Base-by-base conservation (phyloP, 2,797 vertebrate species). In the Pantherophis alleghaniensis region DNA sequence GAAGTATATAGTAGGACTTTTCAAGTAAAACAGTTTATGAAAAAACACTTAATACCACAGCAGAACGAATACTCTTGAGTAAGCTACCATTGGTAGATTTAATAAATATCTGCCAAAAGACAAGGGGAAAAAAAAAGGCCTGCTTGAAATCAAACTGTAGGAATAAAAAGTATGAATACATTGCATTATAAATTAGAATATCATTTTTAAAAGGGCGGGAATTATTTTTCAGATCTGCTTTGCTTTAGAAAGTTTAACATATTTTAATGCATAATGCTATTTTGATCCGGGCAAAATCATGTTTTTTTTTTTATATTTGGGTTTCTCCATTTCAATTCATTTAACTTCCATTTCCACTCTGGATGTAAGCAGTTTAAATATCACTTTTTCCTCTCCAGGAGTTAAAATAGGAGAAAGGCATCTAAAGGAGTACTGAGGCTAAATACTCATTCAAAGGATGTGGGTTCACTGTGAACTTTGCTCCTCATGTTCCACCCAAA, bases 211-310 rank as follows among this genome's bases (percentile, higher is more conserved):
- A 95, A 94, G 91, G 47, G 16, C 3, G 22, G 89, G 86, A 91
- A 61, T 32, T 0, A 0, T 86, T 88, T 51, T 74, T 37, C 59
- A 90, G 93, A 92, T 95, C 95, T 93, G 94, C 47, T 90, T 95
- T 96, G 91, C 87, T 87, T 94, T 94, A 94, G 47, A 57, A 94
- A 94, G 86, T 95, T 94, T 93, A 93, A 86, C 86, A 94, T 87
- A 86, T 93, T 63, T 63, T 63, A 63, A 93, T 42, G 90, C 86
- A 47, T 95, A 93, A 93, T 95, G 89, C 37, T 89, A 87, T 91
- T 97, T 94, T 91, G 60, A 42, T 95, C 92, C 91, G 56, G 26
- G 86, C 63, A 93, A 94, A 59, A 37, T 11, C 90, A 16, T 94
- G 91, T 95, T 90, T 95, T 51, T 95, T 42, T 42, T 37, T 37